Base-by-base conservation (phyloP, 2,113 vertebrate species). In the Malurus melanocephalus region DNA sequence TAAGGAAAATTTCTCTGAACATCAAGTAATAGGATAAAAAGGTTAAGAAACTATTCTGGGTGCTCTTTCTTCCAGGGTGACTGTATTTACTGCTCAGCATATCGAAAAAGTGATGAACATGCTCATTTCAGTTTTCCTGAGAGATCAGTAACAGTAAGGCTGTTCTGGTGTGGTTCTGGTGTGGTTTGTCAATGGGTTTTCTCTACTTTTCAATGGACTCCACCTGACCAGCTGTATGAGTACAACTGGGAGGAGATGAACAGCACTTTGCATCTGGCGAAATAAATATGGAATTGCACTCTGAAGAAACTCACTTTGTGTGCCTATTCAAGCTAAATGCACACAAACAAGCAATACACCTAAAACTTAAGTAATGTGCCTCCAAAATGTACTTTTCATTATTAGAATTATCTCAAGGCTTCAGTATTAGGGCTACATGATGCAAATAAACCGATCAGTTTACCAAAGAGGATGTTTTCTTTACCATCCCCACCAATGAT, bases 331-430 rank as follows among this genome's bases (percentile, higher is more conserved):
- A 52, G 45, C 27, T 57, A 62, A 52, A 56, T 53, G 20, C 6
- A 85, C 18, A 26, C 3, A 82, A 13, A n/a, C 9, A 51, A 55
- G 21, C 0, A 0, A 75, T 33, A 65, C 4, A 1, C 13, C 15
- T 48, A 71, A 78, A 90, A 42, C 51, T 51, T 51, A 74, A 66
- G 56, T n/a, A 67, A 64, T 18, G 43, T 20, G 21, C 26, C 26
- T 71, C 57, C 28, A 90, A 46, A 75, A 85, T 5, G 7, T 30
- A 57, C 8, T 79, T 81, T 48, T 35, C 16, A 1, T 33, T 61
- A 66, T 1, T 61, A 28, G 48, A 78, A 52, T 45, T 56, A 56
- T 22, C 26, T n/a, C 46, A 86, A 49, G 21, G 28, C 26, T 51
- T 45, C 51, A 67, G 35, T 43, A 72, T 2, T 15, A 16, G 13